phyloP scores from a whole-genome alignment of 1,140 invertebrate genomes.

The Caenorhabditis elegans region WBcel235 BX284602.5:10348501-10349000 shows the following conservation, averaged over 20 bases:
- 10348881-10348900: constrained; percentile 72
- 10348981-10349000: constrained; percentile 74
- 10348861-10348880: constrained; percentile 45
- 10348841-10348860: constrained; percentile 41
- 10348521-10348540: constrained; percentile 69
- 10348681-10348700: constrained; percentile 74
- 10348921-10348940: constrained; percentile 91
- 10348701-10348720: constrained; percentile 80
- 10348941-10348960: constrained; percentile 28
- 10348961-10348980: constrained; percentile 47
- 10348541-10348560: constrained; percentile 71
- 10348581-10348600: constrained; percentile 75
- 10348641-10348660: constrained; percentile 58
- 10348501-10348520: constrained; percentile 68
- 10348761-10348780: constrained; percentile 93
- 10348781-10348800: constrained; percentile 79
- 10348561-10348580: constrained; percentile 76
- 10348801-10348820: constrained; percentile 86
- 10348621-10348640: constrained; percentile 75
- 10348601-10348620: constrained; percentile 61
- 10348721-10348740: constrained; percentile 76
- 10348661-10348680: constrained; percentile 76
- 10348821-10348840: constrained; percentile 68
- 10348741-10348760: constrained; percentile 78
- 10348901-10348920: constrained; percentile 87